phyloP scores from a whole-genome alignment of 1,140 invertebrate species.

The Heliconius hewitsoni region DNA sequence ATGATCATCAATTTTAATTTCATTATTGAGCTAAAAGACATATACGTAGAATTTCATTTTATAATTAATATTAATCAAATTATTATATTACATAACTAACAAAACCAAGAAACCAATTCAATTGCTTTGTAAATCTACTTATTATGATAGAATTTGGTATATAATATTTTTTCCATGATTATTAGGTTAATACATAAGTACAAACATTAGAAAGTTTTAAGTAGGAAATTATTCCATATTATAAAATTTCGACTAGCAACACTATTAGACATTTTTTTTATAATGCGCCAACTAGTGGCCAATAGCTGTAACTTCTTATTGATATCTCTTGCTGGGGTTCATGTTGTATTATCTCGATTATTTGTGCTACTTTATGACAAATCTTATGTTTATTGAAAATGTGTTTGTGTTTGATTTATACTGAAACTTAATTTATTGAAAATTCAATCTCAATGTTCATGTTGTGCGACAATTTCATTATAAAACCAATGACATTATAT shows the following conservation, averaged over 20 bases:
- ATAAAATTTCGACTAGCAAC: conserved; percentile 43
- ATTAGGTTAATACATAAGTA: background rate
- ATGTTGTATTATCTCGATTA: conserved; percentile 71
- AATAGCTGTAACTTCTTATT: conserved; percentile 73
- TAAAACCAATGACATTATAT: conserved; percentile 77
- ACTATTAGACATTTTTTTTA: conserved; percentile 38
- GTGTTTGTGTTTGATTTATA: conserved; percentile 67
- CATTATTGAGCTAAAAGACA: background rate
- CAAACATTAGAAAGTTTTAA: background rate
- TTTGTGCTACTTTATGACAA: conserved; percentile 68
- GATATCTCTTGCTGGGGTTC: conserved; percentile 77
- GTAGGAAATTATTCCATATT: background rate
- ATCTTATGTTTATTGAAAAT: conserved; percentile 64
- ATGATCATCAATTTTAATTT: background rate
- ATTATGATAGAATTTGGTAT: too few relatives aligned
- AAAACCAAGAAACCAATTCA: too few relatives aligned
- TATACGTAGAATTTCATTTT: background rate
- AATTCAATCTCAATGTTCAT: conserved; percentile 68
- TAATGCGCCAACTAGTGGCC: conserved; percentile 69
- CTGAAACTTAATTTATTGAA: conserved; percentile 49
- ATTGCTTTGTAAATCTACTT: too few relatives aligned
- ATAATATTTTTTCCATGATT: too few relatives aligned
- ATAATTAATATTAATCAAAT: too few relatives aligned
- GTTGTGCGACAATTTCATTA: conserved; percentile 70
- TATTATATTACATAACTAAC: too few relatives aligned